phyloP scores from a whole-genome alignment of 1,140 invertebrate species.

The Xylocopa sonorina region DNA sequence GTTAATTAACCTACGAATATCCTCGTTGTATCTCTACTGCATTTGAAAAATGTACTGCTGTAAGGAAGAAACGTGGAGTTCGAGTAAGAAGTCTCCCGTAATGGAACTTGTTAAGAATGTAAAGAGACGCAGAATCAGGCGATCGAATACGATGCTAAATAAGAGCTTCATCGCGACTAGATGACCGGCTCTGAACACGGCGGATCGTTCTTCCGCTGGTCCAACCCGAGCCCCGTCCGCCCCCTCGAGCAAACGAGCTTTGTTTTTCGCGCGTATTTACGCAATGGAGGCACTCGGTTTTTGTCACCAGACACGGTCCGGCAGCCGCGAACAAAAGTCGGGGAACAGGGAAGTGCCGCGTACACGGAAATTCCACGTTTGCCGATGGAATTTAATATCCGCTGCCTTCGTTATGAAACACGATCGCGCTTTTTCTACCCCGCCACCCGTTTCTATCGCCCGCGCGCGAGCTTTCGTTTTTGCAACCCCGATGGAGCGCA shows the following conservation, averaged over 20 bases:
- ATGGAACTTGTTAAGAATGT: too few relatives aligned
- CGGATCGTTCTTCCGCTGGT: not conserved
- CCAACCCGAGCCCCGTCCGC: not conserved
- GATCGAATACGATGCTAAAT: too few relatives aligned
- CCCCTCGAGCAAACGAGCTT: conserved; percentile 55
- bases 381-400: conserved; percentile 68
- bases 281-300: conserved; percentile 47
- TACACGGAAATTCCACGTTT: conserved; percentile 62
- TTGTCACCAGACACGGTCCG: conserved; percentile 37
- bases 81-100: too few relatives aligned
- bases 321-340: conserved; percentile 63
- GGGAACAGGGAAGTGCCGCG: conserved; percentile 59
- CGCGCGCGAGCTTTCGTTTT: conserved; percentile 23
- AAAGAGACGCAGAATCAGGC: too few relatives aligned
- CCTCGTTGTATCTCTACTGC: too few relatives aligned
- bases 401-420: conserved; percentile 67
- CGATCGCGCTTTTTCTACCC: conserved; percentile 49
- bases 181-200: not conserved
- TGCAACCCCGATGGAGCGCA: not conserved
- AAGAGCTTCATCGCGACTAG: not conserved
- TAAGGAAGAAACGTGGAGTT: too few relatives aligned
- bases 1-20: too few relatives aligned
- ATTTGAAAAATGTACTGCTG: too few relatives aligned
- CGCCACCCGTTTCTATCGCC: conserved; percentile 15
- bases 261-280: conserved; percentile 55